These are phyloP conservation scores for Anthoscopus minutus DNA, from an alignment of 2,113 vertebrate genomes.

Conservation along the genomic window DNA sequence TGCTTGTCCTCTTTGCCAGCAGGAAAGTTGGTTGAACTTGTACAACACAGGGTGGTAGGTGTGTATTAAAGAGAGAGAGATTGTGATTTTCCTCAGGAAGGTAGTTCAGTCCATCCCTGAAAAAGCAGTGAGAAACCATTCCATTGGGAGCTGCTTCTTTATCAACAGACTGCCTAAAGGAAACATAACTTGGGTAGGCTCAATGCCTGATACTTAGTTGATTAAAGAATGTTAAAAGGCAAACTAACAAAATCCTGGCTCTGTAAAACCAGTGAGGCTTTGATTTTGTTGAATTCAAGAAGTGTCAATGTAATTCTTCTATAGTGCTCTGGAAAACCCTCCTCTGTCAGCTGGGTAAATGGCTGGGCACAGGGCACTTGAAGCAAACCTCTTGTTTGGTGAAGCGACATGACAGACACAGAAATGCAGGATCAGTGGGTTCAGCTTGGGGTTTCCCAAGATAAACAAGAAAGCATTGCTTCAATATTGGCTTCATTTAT, in stretches of 20 bases:
- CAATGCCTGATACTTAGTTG: not conserved
- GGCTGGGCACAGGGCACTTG: not conserved
- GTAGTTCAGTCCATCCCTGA: not conserved
- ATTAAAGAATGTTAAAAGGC: not conserved
- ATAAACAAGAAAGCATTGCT: not conserved
- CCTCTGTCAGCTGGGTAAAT: rapidly evolving
- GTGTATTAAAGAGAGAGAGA: not conserved
- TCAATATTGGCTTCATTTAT: not conserved
- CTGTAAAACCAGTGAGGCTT: not conserved
- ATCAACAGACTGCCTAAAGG: not conserved
- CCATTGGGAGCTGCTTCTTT: not conserved
- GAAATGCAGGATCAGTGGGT: not conserved
- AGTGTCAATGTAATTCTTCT: not conserved
- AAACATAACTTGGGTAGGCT: not conserved
- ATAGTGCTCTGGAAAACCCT: rapidly evolving
- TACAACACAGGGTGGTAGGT: not conserved
- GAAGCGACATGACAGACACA: not conserved
- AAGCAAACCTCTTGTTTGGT: not conserved
- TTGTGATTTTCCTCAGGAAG: not conserved
- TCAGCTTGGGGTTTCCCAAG: not conserved
- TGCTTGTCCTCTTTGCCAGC: not conserved
- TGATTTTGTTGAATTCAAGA: not conserved
- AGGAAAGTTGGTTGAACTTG: not conserved
- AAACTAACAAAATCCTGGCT: not conserved
- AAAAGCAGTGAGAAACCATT: not conserved